These are phyloP conservation scores for Bucorvus abyssinicus DNA, from an alignment of 2,797 vertebrate genomes.

Conservation along the genomic window DNA sequence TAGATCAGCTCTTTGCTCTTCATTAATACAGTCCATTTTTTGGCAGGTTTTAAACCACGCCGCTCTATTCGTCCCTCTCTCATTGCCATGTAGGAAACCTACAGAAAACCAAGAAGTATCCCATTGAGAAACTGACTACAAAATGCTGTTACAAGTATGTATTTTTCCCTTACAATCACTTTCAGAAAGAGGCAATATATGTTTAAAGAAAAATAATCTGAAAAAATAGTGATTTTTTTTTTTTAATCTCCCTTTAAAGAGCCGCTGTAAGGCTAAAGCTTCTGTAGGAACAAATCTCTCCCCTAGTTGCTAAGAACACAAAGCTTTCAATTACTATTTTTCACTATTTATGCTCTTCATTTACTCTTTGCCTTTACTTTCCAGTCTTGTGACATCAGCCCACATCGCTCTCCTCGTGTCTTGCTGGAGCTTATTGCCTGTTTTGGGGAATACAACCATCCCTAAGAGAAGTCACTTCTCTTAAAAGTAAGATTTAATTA, in stretches of 20 bases:
- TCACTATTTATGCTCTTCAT: not conserved
- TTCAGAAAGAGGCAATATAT: not conserved
- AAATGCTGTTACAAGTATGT: not conserved
- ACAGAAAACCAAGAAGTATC: not conserved
- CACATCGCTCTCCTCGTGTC: fast-evolving
- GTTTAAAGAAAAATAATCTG: not conserved
- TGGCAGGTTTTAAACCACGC: not conserved
- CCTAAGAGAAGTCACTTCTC: not conserved
- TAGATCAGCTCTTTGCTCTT: not conserved
- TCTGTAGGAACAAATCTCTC: not conserved
- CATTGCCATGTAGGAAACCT: not conserved
- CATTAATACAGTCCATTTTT: not conserved
- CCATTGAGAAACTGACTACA: not conserved
- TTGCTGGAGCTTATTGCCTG: not conserved
- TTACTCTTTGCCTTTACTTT: not conserved
- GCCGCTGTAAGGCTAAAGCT: not conserved
- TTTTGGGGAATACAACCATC: not conserved
- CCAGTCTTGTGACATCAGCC: not conserved
- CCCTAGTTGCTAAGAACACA: not conserved
- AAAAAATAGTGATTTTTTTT: not conserved
- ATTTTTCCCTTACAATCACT: not conserved
- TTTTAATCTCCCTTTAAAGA: not conserved
- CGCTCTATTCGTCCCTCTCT: not conserved
- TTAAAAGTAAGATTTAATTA: not conserved
- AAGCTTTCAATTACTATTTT: not conserved